phyloP scores from a whole-genome alignment of 2,113 vertebrate genomes.

The Fregata magnificens region DNA sequence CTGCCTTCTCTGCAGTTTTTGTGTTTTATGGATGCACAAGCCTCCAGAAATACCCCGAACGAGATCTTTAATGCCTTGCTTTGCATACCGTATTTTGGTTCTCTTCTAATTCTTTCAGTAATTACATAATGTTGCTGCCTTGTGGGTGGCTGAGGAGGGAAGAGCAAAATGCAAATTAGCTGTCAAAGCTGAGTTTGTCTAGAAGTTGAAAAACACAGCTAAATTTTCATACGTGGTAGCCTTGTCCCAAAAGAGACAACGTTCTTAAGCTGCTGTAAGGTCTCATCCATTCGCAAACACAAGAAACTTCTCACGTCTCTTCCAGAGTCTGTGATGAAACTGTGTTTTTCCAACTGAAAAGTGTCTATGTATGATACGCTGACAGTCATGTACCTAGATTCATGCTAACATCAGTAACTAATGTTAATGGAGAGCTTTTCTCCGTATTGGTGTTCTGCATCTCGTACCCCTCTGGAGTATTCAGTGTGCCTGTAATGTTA shows the following conservation, averaged over 20 bases:
- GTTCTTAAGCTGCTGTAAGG: neutral
- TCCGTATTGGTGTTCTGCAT: rapidly evolving
- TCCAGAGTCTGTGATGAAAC: neutral
- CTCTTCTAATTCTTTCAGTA: neutral
- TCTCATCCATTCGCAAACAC: neutral
- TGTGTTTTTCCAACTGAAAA: neutral
- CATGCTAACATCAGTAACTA: neutral
- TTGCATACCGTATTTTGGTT: neutral
- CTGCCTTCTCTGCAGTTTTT: neutral
- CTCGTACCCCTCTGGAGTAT: neutral
- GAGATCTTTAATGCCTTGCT: neutral
- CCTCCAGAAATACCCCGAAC: neutral
- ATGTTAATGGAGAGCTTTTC: neutral
- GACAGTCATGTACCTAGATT: neutral
- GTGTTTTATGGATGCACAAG: neutral
- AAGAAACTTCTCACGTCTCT: neutral
- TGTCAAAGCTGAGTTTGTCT: neutral
- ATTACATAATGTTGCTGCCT: neutral
- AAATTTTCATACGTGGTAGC: neutral
- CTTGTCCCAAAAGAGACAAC: neutral
- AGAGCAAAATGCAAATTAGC: neutral
- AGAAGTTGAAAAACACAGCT: neutral
- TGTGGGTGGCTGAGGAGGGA: neutral
- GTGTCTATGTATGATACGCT: rapidly evolving
- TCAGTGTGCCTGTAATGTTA: rapidly evolving